Conservation (phyloP, 1,140 invertebrate genomes). For the Leucophenga varia region DNA sequence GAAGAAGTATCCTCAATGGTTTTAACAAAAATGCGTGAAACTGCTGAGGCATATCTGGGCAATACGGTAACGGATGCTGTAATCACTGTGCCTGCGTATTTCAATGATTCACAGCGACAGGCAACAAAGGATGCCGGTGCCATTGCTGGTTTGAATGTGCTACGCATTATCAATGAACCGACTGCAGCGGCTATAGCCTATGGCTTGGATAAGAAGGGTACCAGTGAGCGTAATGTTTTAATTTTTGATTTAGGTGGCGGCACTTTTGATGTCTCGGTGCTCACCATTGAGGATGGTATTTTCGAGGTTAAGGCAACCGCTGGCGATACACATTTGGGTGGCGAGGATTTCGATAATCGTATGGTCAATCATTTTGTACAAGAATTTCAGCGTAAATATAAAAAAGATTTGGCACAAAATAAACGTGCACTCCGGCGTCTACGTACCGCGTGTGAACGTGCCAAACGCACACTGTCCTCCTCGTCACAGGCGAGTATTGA, state of each 20-base stretch:
- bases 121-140: conserved; percentile 89
- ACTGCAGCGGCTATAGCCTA: conserved; percentile 99
- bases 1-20: conserved; percentile 93
- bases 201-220: conserved; percentile 95
- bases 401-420: conserved; percentile 87
- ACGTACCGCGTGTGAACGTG: conserved; percentile 90
- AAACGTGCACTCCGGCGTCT: conserved; percentile 87
- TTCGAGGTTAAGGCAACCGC: conserved; percentile 96
- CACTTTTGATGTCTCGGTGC: conserved; percentile 96
- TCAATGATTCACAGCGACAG: conserved; percentile 89
- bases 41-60: conserved; percentile 90
- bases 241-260: conserved; percentile 96
- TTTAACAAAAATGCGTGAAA: conserved; percentile 91
- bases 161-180: conserved; percentile 93
- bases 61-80: conserved; percentile 85
- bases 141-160: conserved; percentile 81
- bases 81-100: conserved; percentile 88
- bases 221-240: conserved; percentile 79
- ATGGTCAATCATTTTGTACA: conserved; percentile 96
- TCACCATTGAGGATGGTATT: conserved; percentile 93
- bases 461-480: conserved; percentile 92
- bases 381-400: conserved; percentile 96
- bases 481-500: conserved; percentile 91
- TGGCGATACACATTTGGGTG: conserved; percentile 96
- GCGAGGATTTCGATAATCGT: conserved; percentile 92